Conservation (phyloP, 2,113 vertebrate genomes). For the Urocynchramus pylzowi region DNA sequence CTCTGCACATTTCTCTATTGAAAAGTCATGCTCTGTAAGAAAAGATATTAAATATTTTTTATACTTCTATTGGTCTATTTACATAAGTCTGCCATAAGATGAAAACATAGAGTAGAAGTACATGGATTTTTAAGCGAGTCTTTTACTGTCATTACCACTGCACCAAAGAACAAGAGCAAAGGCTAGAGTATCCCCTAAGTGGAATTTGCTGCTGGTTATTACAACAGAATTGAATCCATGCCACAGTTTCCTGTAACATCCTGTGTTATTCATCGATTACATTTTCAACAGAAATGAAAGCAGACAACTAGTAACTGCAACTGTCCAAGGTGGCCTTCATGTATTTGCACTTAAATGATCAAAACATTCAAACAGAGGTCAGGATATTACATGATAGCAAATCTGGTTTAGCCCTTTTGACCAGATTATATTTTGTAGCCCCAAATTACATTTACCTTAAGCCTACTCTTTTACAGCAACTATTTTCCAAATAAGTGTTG, state of each 20-base stretch:
- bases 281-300: not conserved
- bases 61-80: not conserved
- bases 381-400: not conserved
- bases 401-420: not conserved
- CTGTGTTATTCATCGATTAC: not conserved
- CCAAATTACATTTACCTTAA: not conserved
- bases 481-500: not conserved
- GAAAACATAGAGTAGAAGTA: not conserved
- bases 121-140: not conserved
- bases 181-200: not conserved
- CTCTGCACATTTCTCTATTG: not conserved
- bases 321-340: not conserved
- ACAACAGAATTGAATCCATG: not conserved
- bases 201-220: not conserved
- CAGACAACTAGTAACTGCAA: not conserved
- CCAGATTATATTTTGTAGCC: not conserved
- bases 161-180: not conserved
- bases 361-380: not conserved
- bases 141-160: not conserved
- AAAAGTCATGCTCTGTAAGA: not conserved
- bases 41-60: not conserved
- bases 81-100: not conserved
- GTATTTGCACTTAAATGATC: not conserved
- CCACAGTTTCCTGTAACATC: not conserved
- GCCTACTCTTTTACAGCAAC: not conserved